Conservation (phyloP, 2,888 invertebrate species). For the Cephus spinipes region DNA sequence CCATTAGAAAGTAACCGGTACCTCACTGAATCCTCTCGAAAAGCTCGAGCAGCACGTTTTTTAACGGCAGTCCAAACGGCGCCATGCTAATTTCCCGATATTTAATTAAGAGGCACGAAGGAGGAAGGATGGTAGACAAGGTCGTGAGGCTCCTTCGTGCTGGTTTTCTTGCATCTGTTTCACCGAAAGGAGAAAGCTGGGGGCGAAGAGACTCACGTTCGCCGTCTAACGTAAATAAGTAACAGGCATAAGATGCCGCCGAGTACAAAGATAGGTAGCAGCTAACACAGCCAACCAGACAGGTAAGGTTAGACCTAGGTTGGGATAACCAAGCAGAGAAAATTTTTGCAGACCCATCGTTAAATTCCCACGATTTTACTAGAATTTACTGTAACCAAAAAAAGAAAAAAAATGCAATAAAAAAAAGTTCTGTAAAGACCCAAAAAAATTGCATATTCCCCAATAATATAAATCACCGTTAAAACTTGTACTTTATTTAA, state of each 20-base stretch:
- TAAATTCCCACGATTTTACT: background rate
- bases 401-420: no score
- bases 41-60: background rate
- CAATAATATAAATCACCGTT: background rate
- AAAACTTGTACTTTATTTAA: background rate
- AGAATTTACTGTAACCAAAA: background rate
- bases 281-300: background rate
- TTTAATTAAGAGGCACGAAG: conserved; percentile 27
- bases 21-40: background rate
- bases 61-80: background rate
- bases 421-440: background rate
- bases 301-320: background rate
- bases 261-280: background rate
- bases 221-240: background rate
- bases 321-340: background rate
- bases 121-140: conserved; percentile 18
- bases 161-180: conserved; percentile 3
- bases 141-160: conserved; percentile 7
- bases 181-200: conserved; percentile 1
- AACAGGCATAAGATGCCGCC: background rate
- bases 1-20: background rate
- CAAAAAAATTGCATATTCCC: background rate
- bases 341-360: background rate
- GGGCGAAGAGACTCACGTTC: conserved; percentile 1
- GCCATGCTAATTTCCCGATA: conserved; percentile 27